Base-by-base conservation (phyloP, 2,113 vertebrate genomes). In the Cephalopholis sonnerati region DNA sequence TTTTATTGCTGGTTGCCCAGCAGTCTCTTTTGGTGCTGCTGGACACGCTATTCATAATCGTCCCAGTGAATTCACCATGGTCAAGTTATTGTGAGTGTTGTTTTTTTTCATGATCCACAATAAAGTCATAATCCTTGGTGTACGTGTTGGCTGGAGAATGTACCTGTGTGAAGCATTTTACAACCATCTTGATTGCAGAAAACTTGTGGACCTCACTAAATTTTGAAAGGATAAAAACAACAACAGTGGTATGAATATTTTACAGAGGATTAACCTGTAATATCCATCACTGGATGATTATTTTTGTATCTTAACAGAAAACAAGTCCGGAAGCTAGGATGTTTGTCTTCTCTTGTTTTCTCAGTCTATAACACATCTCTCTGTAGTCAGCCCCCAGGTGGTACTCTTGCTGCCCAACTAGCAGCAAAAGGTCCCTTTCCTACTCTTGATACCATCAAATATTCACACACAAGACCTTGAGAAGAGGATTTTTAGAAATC, bases 381-480 rank as follows among this genome's bases (percentile, higher is more conserved):
- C 36, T 72, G 64, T 61, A 51, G 77, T 89, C 53, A 77, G 64
- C 68, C 58, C 51, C 41, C 63, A 63, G 62, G 55, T 59, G 50
- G 32, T 86, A 20, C 46, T 84, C 22, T 27, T 20, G 41, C 75
- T 81, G 72, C 61, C 58, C 61, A 32, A 17, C 59, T 15, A 80
- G 29, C 80, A 74, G 67, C 74, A 25, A 77, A 67, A 59, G 29
- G 57, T 71, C 67, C 20, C 41, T 50, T 36, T 68, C 11, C 57
- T 63, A 8, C 69, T 80, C 25, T 53, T 70, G 54, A 84, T 70
- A 57, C 57, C 75, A 89, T 86, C 72, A 77, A 76, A 80, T 86
- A 87, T 85, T 84, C 79, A 88, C 63, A 78, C 75, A 65, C 41
- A 64, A 67, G 59, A 75, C 72, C 48, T 72, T 78, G 25, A 79